These are phyloP conservation scores for Augiades crinisus DNA, from an alignment of 2,888 invertebrate species.

Conservation along the genomic window DNA sequence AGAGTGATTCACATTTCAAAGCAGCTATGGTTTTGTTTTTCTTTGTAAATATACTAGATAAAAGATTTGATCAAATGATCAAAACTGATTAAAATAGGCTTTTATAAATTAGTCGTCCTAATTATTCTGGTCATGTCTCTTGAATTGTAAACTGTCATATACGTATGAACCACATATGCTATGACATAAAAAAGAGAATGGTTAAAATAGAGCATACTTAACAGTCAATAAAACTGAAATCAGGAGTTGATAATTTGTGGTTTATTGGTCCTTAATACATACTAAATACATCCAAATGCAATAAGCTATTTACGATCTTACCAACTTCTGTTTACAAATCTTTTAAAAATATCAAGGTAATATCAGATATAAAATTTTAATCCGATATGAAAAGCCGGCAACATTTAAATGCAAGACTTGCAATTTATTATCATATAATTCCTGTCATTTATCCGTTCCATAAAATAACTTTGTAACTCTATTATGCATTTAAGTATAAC, in stretches of 20 bases:
- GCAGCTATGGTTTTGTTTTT: neutral
- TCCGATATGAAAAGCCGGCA: too few species aligned
- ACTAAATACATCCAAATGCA: neutral
- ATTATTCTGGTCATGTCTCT: neutral
- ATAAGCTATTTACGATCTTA: neutral
- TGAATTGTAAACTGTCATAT: neutral
- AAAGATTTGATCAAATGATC: neutral
- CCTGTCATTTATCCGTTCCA: too few species aligned
- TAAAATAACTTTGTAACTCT: too few species aligned
- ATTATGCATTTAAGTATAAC: too few species aligned
- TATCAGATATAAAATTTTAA: neutral
- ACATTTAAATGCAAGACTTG: too few species aligned
- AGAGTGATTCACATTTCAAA: neutral
- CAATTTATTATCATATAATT: too few species aligned
- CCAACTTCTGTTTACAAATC: neutral
- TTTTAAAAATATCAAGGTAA: neutral
- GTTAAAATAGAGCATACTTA: neutral
- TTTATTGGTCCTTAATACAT: constrained; percentile 24
- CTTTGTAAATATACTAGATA: neutral
- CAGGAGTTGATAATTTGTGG: neutral
- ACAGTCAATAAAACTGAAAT: constrained; percentile 1
- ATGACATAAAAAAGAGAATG: neutral
- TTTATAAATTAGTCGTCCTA: neutral
- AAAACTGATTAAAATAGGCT: neutral
- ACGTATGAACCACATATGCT: neutral